Base-by-base conservation (phyloP, 53 echinoderm and acorn worm genomes). In the Zoroaster sp. region DNA sequence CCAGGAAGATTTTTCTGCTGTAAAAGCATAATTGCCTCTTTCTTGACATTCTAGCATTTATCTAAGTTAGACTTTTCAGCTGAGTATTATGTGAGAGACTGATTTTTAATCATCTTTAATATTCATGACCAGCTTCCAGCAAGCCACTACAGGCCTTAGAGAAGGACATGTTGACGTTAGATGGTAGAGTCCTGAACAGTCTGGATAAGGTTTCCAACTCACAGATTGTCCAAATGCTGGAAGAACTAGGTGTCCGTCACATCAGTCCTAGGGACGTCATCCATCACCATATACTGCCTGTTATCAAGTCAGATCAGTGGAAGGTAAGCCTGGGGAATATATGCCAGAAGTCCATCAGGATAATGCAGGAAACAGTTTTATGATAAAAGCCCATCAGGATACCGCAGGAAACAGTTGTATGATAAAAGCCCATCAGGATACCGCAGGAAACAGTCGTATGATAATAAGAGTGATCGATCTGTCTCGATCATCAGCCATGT, bases 201-300 rank as follows among this genome's bases (percentile, higher is more conserved):
- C 89, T 89, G n/a, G 85, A 93, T 68, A 71, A 77, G 15, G 83
- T 93, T 18, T 83, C 77, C 53, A 93, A 93, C 72, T 93, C 93
- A 3, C 93, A 93, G 72, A 73, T 93, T 36, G 14, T 65, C 13
- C 74, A 83, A 37, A 63, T 93, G 78, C 43, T 93, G 72, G 88
- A 89, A 77, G 83, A 85, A 21, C 69, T 93, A 0, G 93, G 93
- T 13, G 89, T 93, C 11, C 71, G 86, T 51, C 88, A 77, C 13
- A 77, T 93, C 75, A 89, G 74, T 17, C 89, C 93, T 0, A 52
- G 70, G 35, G 89, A 93, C 18, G 93, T 93, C 45, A 93, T 93
- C 10, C 85, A 82, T 4, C 83, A 89, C 65, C 93, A 93, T 43
- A 93, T 93, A 54, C 75, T 93, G 69, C 93, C 93, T 10, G 86